These are phyloP conservation scores for Orgyia antiqua DNA, from an alignment of 2,888 invertebrate species.

Conservation along the genomic window DNA sequence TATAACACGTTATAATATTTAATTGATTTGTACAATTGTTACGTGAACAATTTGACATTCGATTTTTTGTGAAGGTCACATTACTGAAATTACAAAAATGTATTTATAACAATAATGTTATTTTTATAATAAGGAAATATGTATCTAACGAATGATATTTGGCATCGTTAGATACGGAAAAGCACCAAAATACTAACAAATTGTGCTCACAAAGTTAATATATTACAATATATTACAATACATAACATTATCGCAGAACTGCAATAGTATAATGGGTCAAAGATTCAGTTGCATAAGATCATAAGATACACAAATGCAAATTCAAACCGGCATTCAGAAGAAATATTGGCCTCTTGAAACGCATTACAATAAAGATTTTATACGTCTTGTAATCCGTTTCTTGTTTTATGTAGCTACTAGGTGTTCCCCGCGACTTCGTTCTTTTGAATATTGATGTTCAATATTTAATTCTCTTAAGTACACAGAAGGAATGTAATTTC, in stretches of 20 bases:
- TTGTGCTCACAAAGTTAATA: slow-evolving; percentile 12
- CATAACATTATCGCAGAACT: no score
- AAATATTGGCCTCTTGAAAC: slow-evolving; percentile 20
- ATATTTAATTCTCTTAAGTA: no score
- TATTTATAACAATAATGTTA: not conserved
- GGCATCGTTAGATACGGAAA: not conserved
- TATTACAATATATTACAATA: slow-evolving; percentile 19
- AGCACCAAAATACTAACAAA: slow-evolving; percentile 7
- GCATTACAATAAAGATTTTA: not conserved
- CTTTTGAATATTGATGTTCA: not conserved
- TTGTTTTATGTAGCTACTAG: not conserved
- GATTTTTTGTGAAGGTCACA: not conserved
- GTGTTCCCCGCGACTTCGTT: not conserved
- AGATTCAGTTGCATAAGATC: slow-evolving; percentile 8
- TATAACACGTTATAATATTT: no score
- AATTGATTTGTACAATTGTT: no score
- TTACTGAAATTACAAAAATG: not conserved
- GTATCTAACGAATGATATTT: not conserved
- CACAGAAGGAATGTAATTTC: no score
- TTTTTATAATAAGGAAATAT: not conserved
- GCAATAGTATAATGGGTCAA: slow-evolving; percentile 23
- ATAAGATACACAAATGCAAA: slow-evolving; percentile 17
- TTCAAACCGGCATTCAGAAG: slow-evolving; percentile 20
- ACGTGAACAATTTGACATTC: no score
- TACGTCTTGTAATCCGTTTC: not conserved